Evolutionary conservation across 23 tunicate species (phyloP), one percentile per base, ranked within the genome.

Genomic region (Phallusia fumigata): DNA sequence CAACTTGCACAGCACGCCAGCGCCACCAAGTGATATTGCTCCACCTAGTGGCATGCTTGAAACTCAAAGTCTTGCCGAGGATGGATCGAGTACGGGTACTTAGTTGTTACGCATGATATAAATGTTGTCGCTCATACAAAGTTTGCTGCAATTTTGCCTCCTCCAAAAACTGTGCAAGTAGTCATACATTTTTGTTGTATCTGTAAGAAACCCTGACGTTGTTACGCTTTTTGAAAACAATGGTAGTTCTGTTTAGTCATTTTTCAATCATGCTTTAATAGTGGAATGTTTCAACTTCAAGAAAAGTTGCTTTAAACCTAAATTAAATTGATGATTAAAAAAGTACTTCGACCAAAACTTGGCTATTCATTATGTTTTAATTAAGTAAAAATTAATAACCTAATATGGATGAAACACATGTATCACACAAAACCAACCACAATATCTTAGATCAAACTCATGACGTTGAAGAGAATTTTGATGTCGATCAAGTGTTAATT

Each of bases 51-150:
- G 36, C 13, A 24, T 13, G 13, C 13, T 58, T 31, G 90, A 87
- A 45, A 87, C 85, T 31, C 33, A 47, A 44, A 82, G 86, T 19
- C 35, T 81, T 21, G 76, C 81, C 33, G 90, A 87, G 21, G 85
- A 81, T 32, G 30, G 49, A 49, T 30, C 84, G 2, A 79, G 84
- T 72, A 87, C 75, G 13, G 90, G 90, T 87, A 74, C 35, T 19
- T 52, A 21, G 53, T 30, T 73, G 53, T 81, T 58, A 24, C 16
- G 36, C 45, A 40, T 40, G 47, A 40, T 10, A 3, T 10, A 40
- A 40, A 40, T 40, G 47, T 40, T 40, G 47, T 40, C 10, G 47
- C 10, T 40, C 10, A 40, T 40, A 40, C 10, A 40, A 40, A 16
- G 11, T 58, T 3, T 58, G 69, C 13, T 58, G 69, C 13, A 58